Conservation (phyloP, 2,888 invertebrate genomes). For the Pachliopta kotzebuea region DNA sequence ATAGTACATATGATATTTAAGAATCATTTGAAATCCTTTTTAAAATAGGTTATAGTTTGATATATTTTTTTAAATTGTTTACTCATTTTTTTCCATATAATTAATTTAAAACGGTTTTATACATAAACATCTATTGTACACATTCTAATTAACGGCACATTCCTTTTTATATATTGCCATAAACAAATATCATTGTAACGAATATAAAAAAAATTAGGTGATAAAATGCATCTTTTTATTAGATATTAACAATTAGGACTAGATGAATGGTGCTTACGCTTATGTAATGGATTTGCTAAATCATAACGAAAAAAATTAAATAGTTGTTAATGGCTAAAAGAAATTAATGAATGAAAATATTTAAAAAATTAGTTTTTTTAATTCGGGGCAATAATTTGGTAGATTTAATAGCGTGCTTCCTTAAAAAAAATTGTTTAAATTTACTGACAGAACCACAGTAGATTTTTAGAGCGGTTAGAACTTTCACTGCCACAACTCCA, state of each 20-base stretch:
- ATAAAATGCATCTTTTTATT: neutral
- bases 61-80: too few species aligned
- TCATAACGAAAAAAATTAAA: slow-evolving; percentile 10
- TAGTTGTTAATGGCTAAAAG: neutral
- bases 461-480: neutral
- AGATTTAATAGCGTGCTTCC: neutral
- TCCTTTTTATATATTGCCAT: slow-evolving; percentile 1
- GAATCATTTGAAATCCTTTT: too few species aligned
- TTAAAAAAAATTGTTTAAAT: neutral
- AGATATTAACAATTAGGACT: slow-evolving; percentile 23
- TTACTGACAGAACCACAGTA: neutral
- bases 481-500: neutral
- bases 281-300: slow-evolving; percentile 23
- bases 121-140: too few species aligned
- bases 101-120: too few species aligned
- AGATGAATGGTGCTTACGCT: slow-evolving; percentile 33
- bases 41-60: too few species aligned
- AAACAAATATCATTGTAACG: neutral
- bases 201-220: neutral
- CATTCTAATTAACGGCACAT: neutral
- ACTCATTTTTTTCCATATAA: too few species aligned
- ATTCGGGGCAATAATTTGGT: neutral
- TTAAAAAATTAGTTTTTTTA: neutral
- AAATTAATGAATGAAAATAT: neutral
- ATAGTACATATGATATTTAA: too few species aligned